phyloP scores from a whole-genome alignment of 37 sponge, comb jelly and placozoan species.

The Halichondria panicea region DNA sequence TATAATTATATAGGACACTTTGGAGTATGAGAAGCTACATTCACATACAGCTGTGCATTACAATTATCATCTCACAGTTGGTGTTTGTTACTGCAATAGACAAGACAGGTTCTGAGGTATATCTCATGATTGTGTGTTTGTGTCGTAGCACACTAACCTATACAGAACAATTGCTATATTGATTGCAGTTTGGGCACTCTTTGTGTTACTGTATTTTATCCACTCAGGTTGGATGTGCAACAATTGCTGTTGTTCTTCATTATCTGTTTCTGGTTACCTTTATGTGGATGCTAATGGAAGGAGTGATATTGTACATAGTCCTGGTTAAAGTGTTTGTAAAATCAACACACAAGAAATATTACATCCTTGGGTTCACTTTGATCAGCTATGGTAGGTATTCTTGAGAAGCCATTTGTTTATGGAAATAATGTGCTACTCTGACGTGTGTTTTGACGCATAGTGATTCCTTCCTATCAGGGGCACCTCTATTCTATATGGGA shows the following conservation, averaged over 20 bases:
- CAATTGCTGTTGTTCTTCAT: constrained; percentile 34
- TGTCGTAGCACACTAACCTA: neutral
- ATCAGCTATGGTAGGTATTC: constrained; percentile 14
- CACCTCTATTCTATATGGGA: constrained; percentile 1
- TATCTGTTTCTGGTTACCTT: constrained; percentile 47
- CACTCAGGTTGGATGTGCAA: constrained; percentile 23
- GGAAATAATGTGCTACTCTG: neutral
- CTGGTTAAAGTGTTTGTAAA: constrained; percentile 53
- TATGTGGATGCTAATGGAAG: constrained; percentile 86
- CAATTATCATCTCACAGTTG: constrained; percentile 37
- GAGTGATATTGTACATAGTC: constrained; percentile 50
- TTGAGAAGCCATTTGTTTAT: neutral
- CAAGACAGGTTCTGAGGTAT: constrained; percentile 19
- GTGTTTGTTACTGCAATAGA: constrained; percentile 36
- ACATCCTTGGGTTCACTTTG: neutral
- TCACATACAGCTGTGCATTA: constrained; percentile 51
- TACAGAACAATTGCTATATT: neutral
- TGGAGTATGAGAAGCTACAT: constrained; percentile 59
- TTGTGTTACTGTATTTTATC: constrained; percentile 1
- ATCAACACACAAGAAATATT: neutral
- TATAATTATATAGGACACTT: constrained; percentile 33
- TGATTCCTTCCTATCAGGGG: neutral
- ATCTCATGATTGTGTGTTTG: neutral
- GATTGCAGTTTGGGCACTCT: neutral
- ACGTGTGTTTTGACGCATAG: neutral